phyloP scores from a whole-genome alignment of 2,113 vertebrate species.

The Mesitornis unicolor region DNA sequence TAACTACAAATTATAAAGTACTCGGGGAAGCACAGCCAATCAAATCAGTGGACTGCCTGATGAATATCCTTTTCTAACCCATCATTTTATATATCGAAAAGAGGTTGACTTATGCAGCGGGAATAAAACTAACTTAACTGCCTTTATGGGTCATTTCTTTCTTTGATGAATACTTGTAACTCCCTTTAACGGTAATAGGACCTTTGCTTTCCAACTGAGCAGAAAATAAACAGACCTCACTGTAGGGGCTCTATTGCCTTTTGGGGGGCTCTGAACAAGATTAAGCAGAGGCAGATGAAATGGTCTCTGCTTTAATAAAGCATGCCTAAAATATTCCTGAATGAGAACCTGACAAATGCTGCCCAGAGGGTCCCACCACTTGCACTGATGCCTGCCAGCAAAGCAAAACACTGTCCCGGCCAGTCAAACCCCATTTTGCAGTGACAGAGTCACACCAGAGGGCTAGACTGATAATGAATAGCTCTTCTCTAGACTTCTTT shows the following conservation, averaged over 20 bases:
- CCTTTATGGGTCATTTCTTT: constrained; percentile 67
- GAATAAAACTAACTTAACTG: constrained; percentile 62
- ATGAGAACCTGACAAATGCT: neutral
- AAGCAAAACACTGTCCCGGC: neutral
- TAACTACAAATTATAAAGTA: constrained; percentile 58
- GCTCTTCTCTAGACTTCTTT: neutral
- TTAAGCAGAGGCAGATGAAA: neutral
- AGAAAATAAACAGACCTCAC: constrained; percentile 45
- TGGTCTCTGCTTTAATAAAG: neutral
- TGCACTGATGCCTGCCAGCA: neutral
- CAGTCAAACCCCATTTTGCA: neutral
- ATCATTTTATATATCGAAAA: constrained; percentile 58
- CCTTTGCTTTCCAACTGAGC: constrained; percentile 54
- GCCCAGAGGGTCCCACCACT: neutral
- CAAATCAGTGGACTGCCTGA: constrained; percentile 7
- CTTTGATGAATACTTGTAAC: constrained; percentile 65
- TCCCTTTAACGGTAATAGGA: constrained; percentile 41
- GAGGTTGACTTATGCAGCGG: constrained; percentile 48
- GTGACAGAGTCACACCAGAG: neutral
- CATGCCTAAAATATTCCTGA: neutral
- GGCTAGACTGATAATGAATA: neutral
- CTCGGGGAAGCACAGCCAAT: neutral
- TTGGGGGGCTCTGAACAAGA: constrained; percentile 30
- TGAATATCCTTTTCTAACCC: constrained; percentile 35
- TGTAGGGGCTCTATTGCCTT: constrained; percentile 7